Base-by-base conservation (phyloP, 2,797 vertebrate genomes). In the Sebastes matsubarae region DNA sequence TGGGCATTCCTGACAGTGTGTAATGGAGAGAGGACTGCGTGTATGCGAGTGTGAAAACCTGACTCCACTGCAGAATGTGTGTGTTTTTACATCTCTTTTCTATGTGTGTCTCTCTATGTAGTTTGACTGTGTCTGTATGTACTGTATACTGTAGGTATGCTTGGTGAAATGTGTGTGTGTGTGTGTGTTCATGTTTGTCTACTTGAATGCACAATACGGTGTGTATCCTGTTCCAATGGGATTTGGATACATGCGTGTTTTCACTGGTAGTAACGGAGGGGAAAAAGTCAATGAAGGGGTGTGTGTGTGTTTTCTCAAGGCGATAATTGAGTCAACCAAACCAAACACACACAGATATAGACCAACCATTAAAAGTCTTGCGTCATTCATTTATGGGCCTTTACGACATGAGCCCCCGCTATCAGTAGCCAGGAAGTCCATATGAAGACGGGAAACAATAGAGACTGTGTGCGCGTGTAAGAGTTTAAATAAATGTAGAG, bases 1-100 rank as follows among this genome's bases (percentile, higher is more conserved):
- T 90, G 81, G 82, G 85, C 91, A 94, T 93, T 94, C 89, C 85
- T 87, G 57, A 18, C 16, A 24, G 36, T 82, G 85, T 88, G 73
- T 81, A 76, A 79, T 73, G 80, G 61, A 83, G 75, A 75, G 59
- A 75, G 11, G 69, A 73, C 42, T 38, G n/a, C n/a, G 54, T 66
- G 32, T 80, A 73, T 66, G n/a, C 36, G 22, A 52, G 30, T 27
- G 20, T 46, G n/a, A 50, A 50, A 50, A 50, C 18, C 46, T 50
- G 59, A 68, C 55, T 83, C 46, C 57, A 54, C n/a, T 25, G 58
- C n/a, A 34, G 63, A 64, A 38, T 52, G 6, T 22, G 16, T 52
- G 64, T 54, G 9, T 54, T 29, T 52, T 27, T 55, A 9, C 6
- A 18, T 4, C 8, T 75, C n/a, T 61, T 59, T 29, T 50, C 9